A percentile compares a stretch with the other conserved stretches of the same genome.
Evolutionary conservation across 2,113 vertebrate species (phyloP).

Genomic region (Shinisaurus crocodilurus): DNA sequence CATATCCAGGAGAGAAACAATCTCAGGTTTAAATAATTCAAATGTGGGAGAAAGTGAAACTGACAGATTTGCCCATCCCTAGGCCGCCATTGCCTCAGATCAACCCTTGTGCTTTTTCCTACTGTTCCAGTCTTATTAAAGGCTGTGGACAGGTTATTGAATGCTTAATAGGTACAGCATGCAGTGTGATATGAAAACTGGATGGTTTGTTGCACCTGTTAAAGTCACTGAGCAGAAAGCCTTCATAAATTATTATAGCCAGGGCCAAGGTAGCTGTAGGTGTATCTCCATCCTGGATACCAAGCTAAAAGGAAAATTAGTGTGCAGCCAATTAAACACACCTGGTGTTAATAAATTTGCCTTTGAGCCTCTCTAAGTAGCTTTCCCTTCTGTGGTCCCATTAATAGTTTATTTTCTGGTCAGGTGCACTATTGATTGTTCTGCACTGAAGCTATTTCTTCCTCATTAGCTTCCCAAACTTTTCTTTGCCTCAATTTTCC

Average conservation of each 20-base stretch:
- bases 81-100: background rate
- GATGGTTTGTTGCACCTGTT: conserved; percentile 36
- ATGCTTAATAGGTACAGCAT: conserved; percentile 55
- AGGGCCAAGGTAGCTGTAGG: background rate
- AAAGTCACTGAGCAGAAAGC: conserved; percentile 39
- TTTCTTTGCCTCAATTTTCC: conserved; percentile 74
- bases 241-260: conserved; percentile 28
- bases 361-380: conserved; percentile 63
- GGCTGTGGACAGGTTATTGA: conserved; percentile 15
- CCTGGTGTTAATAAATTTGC: conserved; percentile 65
- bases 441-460: conserved; percentile 70
- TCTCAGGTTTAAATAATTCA: too few relatives aligned
- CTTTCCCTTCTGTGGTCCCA: conserved; percentile 52
- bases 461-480: conserved; percentile 79
- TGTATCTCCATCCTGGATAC: background rate
- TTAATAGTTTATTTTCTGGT: conserved; percentile 78
- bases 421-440: conserved; percentile 75
- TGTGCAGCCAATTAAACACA: conserved; percentile 63
- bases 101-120: too few relatives aligned
- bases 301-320: conserved; percentile 40
- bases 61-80: background rate
- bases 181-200: conserved; percentile 51
- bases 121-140: background rate
- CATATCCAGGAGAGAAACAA: too few relatives aligned
- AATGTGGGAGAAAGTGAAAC: too few relatives aligned